Conservation (phyloP, 2,797 vertebrate genomes). For the Sibirionetta formosa region DNA sequence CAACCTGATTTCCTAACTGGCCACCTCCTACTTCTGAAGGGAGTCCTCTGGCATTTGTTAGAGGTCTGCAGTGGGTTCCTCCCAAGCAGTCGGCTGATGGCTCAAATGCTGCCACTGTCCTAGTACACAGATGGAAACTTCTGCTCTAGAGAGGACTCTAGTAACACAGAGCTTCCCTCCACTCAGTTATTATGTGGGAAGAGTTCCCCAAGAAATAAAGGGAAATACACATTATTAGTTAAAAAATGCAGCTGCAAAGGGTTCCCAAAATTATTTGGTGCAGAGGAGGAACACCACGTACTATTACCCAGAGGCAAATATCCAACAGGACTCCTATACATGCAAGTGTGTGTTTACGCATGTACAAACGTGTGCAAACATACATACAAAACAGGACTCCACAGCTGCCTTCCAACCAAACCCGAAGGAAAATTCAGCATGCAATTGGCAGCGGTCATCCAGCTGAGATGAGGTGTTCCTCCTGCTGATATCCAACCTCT, state of each 20-base stretch:
- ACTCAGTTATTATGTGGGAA: neutral
- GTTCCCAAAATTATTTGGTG: neutral
- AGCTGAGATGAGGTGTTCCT: neutral
- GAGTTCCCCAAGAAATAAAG: neutral
- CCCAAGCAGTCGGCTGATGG: fast-evolving
- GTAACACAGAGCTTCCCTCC: neutral
- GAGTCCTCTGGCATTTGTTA: neutral
- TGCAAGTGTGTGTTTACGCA: fast-evolving
- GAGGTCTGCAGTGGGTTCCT: neutral
- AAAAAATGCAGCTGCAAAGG: neutral
- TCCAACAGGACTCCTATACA: neutral
- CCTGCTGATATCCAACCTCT: neutral
- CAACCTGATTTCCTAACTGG: neutral
- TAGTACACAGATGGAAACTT: fast-evolving
- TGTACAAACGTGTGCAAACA: fast-evolving
- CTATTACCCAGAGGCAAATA: neutral
- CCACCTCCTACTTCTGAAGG: neutral
- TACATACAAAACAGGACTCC: neutral
- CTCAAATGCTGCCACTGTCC: neutral
- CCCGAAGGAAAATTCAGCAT: neutral
- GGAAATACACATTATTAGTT: neutral
- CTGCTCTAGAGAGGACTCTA: neutral
- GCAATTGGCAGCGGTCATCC: neutral
- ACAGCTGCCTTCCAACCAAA: neutral
- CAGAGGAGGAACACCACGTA: neutral